A percentile compares a stretch with the other conserved stretches of the same genome.
phyloP scores from a whole-genome alignment of 2,113 vertebrate genomes.

The Prochilodus magdalenae region DNA sequence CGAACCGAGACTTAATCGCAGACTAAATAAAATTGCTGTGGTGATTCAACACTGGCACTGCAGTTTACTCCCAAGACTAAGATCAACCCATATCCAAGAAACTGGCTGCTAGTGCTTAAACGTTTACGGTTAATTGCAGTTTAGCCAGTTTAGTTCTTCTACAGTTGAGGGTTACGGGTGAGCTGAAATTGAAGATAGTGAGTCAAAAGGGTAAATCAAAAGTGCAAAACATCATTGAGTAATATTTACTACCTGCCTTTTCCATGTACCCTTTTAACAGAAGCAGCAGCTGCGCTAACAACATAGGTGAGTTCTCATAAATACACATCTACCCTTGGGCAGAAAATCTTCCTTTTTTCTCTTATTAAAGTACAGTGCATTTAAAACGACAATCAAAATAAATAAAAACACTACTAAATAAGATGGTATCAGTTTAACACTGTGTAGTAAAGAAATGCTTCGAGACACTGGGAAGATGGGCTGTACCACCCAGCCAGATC shows the following conservation, averaged over 20 bases:
- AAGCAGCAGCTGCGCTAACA: constrained; percentile 68
- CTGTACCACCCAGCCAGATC: constrained; percentile 35
- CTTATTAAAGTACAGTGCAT: constrained; percentile 67
- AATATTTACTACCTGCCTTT: constrained; percentile 37
- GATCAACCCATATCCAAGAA: no score
- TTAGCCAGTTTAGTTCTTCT: constrained; percentile 32
- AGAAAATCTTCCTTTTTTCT: constrained; percentile 67
- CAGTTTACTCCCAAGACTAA: no score
- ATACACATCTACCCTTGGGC: constrained; percentile 68
- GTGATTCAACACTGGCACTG: no score
- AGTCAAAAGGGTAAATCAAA: constrained; percentile 48
- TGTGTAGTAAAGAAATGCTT: constrained; percentile 70
- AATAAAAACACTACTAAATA: constrained; percentile 73
- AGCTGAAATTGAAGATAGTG: neutral
- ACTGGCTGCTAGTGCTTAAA: constrained; percentile 2
- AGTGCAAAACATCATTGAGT: constrained; percentile 52
- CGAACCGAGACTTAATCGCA: no score
- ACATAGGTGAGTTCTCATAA: constrained; percentile 60
- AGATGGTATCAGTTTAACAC: constrained; percentile 61
- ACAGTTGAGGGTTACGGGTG: constrained; percentile 11
- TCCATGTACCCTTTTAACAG: constrained; percentile 37
- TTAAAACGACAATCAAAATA: constrained; percentile 74
- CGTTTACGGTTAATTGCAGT: constrained; percentile 11
- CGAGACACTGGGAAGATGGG: constrained; percentile 47
- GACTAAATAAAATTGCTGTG: no score